phyloP scores from a whole-genome alignment of 2,888 invertebrate genomes.

The Labia minor region DNA sequence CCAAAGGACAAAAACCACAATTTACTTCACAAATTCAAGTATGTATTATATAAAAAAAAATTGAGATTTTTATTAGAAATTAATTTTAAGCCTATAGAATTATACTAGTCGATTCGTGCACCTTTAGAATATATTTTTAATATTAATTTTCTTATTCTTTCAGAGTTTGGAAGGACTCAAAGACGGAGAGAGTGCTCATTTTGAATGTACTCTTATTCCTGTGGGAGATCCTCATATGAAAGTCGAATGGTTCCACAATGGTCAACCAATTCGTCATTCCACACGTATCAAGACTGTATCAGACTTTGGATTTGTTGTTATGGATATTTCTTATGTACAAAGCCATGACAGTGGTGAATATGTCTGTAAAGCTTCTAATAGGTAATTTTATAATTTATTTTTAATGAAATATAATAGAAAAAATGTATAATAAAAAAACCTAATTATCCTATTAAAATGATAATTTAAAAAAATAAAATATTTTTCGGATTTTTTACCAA shows the following conservation, averaged over 20 bases:
- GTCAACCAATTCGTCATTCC: constrained; percentile 75
- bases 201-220: constrained; percentile 87
- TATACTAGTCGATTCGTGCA: too few species aligned
- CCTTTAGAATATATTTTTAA: constrained; percentile 3
- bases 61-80: too few species aligned
- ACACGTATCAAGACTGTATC: constrained; percentile 86
- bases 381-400: constrained; percentile 35
- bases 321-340: constrained; percentile 90
- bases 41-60: constrained; percentile 17
- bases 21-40: constrained; percentile 71
- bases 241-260: constrained; percentile 96
- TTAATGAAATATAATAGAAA: neutral
- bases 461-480: too few species aligned
- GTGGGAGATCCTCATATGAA: constrained; percentile 88
- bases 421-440: neutral
- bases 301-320: constrained; percentile 88
- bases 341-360: constrained; percentile 89
- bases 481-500: neutral
- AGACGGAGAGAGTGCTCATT: constrained; percentile 89
- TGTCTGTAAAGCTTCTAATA: constrained; percentile 82
- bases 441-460: too few species aligned
- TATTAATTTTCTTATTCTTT: too few species aligned
- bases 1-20: constrained; percentile 73
- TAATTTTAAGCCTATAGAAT: too few species aligned
- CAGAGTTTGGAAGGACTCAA: constrained; percentile 71